Percentiles rank a stretch among this genome's conserved stretches.
These are phyloP conservation scores for Boulengeromyrus knoepffleri DNA, from an alignment of 2,113 vertebrate genomes.

Conservation along the genomic window DNA sequence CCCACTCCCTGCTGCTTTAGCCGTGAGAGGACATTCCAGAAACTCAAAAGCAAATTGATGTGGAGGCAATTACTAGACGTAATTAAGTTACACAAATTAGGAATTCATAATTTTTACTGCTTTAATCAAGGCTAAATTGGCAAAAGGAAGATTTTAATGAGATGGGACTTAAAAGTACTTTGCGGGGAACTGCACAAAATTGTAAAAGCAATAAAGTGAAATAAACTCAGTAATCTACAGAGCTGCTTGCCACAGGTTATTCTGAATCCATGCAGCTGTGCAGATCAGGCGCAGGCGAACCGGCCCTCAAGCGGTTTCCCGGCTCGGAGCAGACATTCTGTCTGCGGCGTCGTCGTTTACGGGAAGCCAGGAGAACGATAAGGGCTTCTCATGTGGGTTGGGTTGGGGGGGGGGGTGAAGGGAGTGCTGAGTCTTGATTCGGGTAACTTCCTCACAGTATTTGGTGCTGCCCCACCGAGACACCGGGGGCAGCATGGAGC, in stretches of 20 bases:
- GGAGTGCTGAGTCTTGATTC: not conserved
- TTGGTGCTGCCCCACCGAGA: not conserved
- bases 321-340: not conserved
- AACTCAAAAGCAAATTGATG: constrained; percentile 33
- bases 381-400: not conserved
- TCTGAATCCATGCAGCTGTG: not conserved
- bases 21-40: constrained; percentile 16
- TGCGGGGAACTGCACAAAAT: not conserved
- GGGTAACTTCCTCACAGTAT: not conserved
- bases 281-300: not conserved
- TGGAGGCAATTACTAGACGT: constrained; percentile 29
- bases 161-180: not conserved
- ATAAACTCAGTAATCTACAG: not conserved
- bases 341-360: not conserved
- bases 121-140: not conserved
- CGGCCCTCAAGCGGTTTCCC: not conserved
- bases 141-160: not conserved
- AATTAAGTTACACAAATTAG: constrained; percentile 32
- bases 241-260: not conserved
- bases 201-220: not conserved
- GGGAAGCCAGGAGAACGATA: not conserved
- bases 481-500: not conserved
- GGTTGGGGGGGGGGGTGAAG: no score
- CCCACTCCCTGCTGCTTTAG: constrained; percentile 35
- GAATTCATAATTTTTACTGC: not conserved